phyloP scores from a whole-genome alignment of 1,140 invertebrate species.

The Drosophila erecta region DNA sequence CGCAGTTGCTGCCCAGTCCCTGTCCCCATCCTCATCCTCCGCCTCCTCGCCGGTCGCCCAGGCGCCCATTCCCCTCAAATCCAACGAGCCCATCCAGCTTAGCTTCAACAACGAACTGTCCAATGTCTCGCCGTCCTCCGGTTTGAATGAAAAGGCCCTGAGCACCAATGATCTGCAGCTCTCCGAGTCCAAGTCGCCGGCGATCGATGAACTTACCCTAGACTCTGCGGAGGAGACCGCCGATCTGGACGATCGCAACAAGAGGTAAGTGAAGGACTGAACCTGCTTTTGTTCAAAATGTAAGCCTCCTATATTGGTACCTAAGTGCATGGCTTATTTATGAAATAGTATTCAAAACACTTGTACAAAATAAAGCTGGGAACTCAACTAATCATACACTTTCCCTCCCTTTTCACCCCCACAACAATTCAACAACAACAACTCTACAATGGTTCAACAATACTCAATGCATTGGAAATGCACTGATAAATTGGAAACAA shows the following conservation, averaged over 20 bases:
- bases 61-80: constrained; percentile 67
- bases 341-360: background rate
- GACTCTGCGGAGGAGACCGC: constrained; percentile 87
- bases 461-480: constrained; percentile 10
- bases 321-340: background rate
- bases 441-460: constrained; percentile 7
- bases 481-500: background rate
- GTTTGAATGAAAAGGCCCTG: constrained; percentile 55
- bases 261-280: constrained; percentile 85
- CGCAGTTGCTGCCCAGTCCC: constrained; percentile 50
- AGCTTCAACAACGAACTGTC: constrained; percentile 85
- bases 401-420: constrained; percentile 12
- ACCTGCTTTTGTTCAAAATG: no score
- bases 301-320: no score
- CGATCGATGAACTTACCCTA: constrained; percentile 87
- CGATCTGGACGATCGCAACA: constrained; percentile 91
- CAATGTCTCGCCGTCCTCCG: constrained; percentile 23
- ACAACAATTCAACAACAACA: constrained; percentile 25
- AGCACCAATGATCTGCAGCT: constrained; percentile 76
- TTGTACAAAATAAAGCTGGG: background rate
- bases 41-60: constrained; percentile 57
- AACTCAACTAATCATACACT: constrained; percentile 45
- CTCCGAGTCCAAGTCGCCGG: constrained; percentile 85
- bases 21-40: constrained; percentile 11
- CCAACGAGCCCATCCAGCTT: constrained; percentile 78